Conservation (phyloP, 2,888 invertebrate species). For the Sesamia inferens region DNA sequence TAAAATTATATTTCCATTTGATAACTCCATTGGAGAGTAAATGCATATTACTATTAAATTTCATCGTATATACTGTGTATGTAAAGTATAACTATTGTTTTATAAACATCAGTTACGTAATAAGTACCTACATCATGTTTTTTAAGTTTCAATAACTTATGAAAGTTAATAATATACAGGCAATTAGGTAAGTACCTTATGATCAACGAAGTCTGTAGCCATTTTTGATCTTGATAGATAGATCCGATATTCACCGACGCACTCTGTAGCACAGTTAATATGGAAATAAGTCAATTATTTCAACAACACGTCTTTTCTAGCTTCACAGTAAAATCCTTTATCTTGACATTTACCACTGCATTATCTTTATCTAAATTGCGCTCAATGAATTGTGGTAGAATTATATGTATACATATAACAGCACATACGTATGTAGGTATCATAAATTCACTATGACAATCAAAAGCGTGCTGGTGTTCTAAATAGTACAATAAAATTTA, state of each 20-base stretch:
- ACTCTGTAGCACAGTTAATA: slow-evolving; percentile 70
- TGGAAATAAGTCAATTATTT: slow-evolving; percentile 74
- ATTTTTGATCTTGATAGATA: slow-evolving; percentile 64
- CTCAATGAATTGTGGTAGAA: slow-evolving; percentile 75
- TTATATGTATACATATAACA: slow-evolving; percentile 50
- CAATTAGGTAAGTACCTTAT: slow-evolving; percentile 74
- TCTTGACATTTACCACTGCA: slow-evolving; percentile 79
- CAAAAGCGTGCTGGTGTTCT: slow-evolving; percentile 65
- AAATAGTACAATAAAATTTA: slow-evolving; percentile 77
- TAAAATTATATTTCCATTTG: slow-evolving; percentile 1
- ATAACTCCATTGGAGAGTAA: slow-evolving; percentile 1
- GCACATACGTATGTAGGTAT: slow-evolving; percentile 69
- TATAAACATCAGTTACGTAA: slow-evolving; percentile 52
- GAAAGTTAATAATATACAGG: neutral
- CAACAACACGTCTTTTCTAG: slow-evolving; percentile 77
- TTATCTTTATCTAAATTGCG: slow-evolving; percentile 86
- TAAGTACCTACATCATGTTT: slow-evolving; percentile 19
- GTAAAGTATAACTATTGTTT: slow-evolving; percentile 5
- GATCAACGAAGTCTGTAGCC: slow-evolving; percentile 74
- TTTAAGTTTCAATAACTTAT: slow-evolving; percentile 8
- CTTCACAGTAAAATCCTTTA: slow-evolving; percentile 83
- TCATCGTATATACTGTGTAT: slow-evolving; percentile 15
- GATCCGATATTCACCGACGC: slow-evolving; percentile 58
- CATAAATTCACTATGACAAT: slow-evolving; percentile 77
- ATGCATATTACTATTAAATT: slow-evolving; percentile 9